Evolutionary conservation across 2,888 invertebrate genomes (phyloP).

Genomic region (Synergus itoensis): DNA sequence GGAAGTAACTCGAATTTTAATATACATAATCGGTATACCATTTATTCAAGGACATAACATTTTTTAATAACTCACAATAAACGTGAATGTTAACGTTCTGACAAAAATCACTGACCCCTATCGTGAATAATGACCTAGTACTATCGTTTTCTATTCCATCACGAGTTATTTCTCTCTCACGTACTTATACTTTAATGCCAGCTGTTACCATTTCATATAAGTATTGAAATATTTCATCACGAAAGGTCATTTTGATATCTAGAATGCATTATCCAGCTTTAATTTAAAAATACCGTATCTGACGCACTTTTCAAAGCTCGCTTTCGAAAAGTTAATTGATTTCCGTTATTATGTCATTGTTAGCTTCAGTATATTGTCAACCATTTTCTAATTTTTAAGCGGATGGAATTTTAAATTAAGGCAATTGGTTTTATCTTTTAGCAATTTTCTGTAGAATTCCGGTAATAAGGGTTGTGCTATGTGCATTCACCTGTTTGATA

Average conservation of each 20-base stretch:
- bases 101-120: not conserved
- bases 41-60: not conserved
- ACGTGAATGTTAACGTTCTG: not conserved
- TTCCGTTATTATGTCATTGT: too few relatives aligned
- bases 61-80: slow-evolving; percentile 2
- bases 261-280: too few relatives aligned
- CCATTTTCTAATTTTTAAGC: not conserved
- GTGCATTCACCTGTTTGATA: not conserved
- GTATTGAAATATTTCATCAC: not conserved
- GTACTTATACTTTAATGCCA: not conserved
- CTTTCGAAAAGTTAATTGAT: too few relatives aligned
- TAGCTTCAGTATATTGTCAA: not conserved
- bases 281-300: too few relatives aligned
- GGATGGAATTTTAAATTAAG: not conserved
- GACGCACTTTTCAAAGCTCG: too few relatives aligned
- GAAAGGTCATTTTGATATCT: not conserved
- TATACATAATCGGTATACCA: slow-evolving; percentile 28
- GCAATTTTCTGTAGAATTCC: not conserved
- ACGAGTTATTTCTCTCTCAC: not conserved
- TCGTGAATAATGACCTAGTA: not conserved
- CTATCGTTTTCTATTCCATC: slow-evolving; percentile 1
- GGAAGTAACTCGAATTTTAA: slow-evolving; percentile 32
- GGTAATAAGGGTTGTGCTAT: not conserved
- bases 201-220: not conserved
- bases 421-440: not conserved